Base-by-base conservation (phyloP, 2,888 invertebrate genomes). In the Ochropacha duplaris region DNA sequence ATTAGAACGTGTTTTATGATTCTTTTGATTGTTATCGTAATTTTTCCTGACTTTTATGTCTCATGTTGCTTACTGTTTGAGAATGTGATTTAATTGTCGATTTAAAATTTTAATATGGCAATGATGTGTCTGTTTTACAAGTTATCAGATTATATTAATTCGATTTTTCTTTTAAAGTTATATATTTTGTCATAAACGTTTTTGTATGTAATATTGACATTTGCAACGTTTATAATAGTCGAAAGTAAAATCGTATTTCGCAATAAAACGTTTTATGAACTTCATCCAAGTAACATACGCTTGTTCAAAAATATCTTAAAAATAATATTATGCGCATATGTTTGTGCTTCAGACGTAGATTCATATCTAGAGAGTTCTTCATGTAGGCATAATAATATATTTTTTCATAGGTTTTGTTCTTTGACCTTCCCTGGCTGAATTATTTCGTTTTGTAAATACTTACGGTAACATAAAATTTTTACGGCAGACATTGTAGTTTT, bases 241-340 rank as follows among this genome's bases (percentile, higher is more conserved):
- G 11, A 36, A 36, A n/a, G 5, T 2, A 8, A 19, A 44, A 44
- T 16, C 9, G 2, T 44, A 44, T 39, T 39, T n/a, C 19, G 19
- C 44, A 19, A 12, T 44, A 19, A 9, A 44, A 44, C 19, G 52
- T 58, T 63, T 64, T 61, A 63, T 59, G 61, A 60, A 57, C 50
- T 56, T 56, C 60, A 64, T 63, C 61, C 39, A 61, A 5, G 54
- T 28, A 56, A 39, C 61, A 57, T 56, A 61, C 52, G 59, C 19
- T n/a, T 44, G 9, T 55, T 58, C 56, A 56, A 59, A 59, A 64
- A 59, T 57, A 50, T 58, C 57, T 57, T 55, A 57, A 60, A 64
- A 54, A 61, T 60, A 60, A 61, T 58, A 61, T 62, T 64, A 66
- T 66, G 66, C 62, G 62, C 64, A 68, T 68, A 68, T 63, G 44